Percentiles rank a stretch among this genome's conserved stretches.
Evolutionary conservation across 2,888 invertebrate genomes (phyloP).

Genomic region (Lamproptera curius): DNA sequence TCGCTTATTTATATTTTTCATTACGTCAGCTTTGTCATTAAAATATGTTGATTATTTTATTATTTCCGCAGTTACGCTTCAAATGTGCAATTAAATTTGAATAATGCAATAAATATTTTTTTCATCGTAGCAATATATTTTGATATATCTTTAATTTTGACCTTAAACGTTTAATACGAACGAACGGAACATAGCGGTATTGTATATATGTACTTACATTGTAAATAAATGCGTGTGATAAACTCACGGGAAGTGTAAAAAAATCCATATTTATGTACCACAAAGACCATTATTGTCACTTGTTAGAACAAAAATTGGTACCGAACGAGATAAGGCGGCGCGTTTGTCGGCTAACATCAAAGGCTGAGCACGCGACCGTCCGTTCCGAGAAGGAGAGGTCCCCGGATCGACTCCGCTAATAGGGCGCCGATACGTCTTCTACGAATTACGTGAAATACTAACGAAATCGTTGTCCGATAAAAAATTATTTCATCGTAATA

Average conservation of each 20-base stretch:
- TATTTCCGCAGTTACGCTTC: no score
- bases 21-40: no score
- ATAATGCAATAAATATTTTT: no score
- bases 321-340: constrained; percentile 64
- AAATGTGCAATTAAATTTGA: no score
- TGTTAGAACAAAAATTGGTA: constrained; percentile 66
- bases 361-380: constrained; percentile 51
- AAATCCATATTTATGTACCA: constrained; percentile 61
- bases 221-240: constrained; percentile 18
- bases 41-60: no score
- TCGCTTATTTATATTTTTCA: no score
- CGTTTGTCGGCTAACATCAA: constrained; percentile 68
- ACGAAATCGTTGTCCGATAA: constrained; percentile 1
- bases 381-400: constrained; percentile 65
- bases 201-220: no score
- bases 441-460: constrained; percentile 32
- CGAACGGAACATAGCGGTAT: no score
- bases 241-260: constrained; percentile 30
- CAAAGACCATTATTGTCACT: constrained; percentile 71
- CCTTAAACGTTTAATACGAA: no score
- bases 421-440: constrained; percentile 58
- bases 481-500: background rate
- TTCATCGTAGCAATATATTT: no score
- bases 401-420: constrained; percentile 60
- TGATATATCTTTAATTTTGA: no score